phyloP scores from a whole-genome alignment of 2,888 invertebrate genomes.

The Yponomeuta malinellus region DNA sequence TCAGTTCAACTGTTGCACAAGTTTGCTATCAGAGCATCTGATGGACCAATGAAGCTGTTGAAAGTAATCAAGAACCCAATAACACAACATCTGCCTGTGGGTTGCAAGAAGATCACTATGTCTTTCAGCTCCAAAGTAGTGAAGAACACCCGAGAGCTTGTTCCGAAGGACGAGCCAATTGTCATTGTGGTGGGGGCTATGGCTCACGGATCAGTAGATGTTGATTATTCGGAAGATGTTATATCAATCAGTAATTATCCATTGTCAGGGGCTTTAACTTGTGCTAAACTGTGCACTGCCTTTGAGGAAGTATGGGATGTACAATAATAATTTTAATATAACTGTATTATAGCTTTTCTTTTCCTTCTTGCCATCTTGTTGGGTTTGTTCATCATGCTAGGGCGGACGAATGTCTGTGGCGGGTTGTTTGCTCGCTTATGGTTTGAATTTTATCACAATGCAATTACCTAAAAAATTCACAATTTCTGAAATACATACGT shows the following conservation, averaged over 20 bases:
- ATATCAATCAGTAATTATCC: conserved; percentile 97
- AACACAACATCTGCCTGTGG: conserved; percentile 94
- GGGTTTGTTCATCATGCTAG: too few relatives aligned
- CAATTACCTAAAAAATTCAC: too few relatives aligned
- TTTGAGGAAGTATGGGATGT: conserved; percentile 96
- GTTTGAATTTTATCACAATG: too few relatives aligned
- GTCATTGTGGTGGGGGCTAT: conserved; percentile 96
- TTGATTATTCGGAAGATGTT: conserved; percentile 92
- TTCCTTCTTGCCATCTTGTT: not conserved
- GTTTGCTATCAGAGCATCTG: conserved; percentile 92
- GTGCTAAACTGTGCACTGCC: conserved; percentile 94
- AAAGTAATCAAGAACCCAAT: conserved; percentile 98
- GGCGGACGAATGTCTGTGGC: too few relatives aligned
- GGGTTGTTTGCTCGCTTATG: too few relatives aligned
- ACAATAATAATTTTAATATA: conserved; percentile 22
- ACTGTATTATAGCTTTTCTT: not conserved
- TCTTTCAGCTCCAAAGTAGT: conserved; percentile 89
- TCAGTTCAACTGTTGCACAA: conserved; percentile 97
- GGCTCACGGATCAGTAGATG: conserved; percentile 94
- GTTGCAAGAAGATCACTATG: conserved; percentile 91
- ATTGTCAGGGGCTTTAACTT: conserved; percentile 95
- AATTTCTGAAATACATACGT: too few relatives aligned
- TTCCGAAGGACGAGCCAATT: conserved; percentile 87
- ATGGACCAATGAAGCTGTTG: conserved; percentile 90
- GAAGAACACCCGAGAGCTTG: conserved; percentile 83